Percentiles rank a stretch among this genome's conserved stretches.
Conservation (phyloP, 2,888 invertebrate genomes). For the Neoascia interrupta region DNA sequence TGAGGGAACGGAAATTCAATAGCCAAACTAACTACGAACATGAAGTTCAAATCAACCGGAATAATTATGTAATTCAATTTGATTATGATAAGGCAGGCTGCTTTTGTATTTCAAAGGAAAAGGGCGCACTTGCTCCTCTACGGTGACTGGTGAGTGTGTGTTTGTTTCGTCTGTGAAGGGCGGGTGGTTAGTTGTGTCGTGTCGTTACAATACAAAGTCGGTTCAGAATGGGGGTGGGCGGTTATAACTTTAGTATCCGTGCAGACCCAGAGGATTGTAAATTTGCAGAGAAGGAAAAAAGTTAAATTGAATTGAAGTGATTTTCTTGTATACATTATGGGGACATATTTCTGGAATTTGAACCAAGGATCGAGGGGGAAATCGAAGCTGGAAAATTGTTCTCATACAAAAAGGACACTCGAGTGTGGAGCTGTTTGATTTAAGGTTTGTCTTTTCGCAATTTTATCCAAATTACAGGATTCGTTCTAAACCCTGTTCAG, state of each 20-base stretch:
- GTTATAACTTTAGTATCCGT: neutral
- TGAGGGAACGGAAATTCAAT: conserved; percentile 56
- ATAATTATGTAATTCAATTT: conserved; percentile 69
- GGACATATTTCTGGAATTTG: too few species aligned
- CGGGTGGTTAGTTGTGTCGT: conserved; percentile 10
- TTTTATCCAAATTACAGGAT: too few species aligned
- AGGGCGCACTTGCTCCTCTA: neutral
- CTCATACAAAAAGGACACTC: too few species aligned
- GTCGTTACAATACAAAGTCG: conserved; percentile 20
- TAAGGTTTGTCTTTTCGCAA: too few species aligned
- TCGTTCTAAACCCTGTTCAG: too few species aligned
- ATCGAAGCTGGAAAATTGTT: too few species aligned
- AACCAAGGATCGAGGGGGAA: too few species aligned
- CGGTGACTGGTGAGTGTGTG: conserved; percentile 5
- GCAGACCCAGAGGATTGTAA: neutral
- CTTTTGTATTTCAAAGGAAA: conserved; percentile 27
- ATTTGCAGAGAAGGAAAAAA: conserved; percentile 2
- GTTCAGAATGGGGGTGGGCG: conserved; percentile 1
- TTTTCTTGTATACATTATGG: neutral
- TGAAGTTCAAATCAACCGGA: conserved; percentile 68
- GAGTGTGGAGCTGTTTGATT: too few species aligned
- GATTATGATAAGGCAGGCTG: conserved; percentile 61
- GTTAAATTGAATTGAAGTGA: conserved; percentile 31
- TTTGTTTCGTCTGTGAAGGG: neutral
- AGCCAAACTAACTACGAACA: conserved; percentile 57